Percentiles rank a stretch among this genome's conserved stretches.
phyloP scores from a whole-genome alignment of 2,797 vertebrate species.

The Thripadectes ignobilis region DNA sequence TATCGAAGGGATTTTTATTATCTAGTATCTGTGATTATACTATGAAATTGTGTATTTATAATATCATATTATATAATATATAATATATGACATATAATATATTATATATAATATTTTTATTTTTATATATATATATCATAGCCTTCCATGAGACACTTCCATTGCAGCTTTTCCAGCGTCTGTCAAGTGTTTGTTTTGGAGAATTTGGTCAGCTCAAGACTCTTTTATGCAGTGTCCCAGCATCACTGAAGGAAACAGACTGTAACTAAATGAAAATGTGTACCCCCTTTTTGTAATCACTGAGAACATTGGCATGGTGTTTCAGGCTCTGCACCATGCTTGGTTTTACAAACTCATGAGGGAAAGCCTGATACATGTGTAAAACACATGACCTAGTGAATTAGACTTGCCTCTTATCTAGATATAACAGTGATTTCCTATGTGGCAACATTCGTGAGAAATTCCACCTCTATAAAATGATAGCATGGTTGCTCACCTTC shows the following conservation, averaged over 20 bases:
- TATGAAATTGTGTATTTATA: not conserved
- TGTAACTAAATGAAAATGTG: not conserved
- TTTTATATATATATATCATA: no score
- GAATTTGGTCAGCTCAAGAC: not conserved
- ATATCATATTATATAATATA: no score
- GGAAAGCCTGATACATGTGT: not conserved
- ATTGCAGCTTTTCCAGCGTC: not conserved
- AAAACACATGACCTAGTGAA: not conserved
- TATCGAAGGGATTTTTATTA: not conserved
- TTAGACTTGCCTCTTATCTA: not conserved
- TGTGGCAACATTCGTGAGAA: not conserved
- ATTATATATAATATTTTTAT: no score
- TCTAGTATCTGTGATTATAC: not conserved
- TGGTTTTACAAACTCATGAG: not conserved
- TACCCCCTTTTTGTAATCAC: not conserved
- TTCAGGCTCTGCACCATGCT: not conserved
- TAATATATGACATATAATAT: no score
- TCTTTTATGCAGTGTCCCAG: not conserved
- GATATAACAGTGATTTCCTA: not conserved
- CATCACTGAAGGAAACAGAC: not conserved
- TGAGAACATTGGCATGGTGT: not conserved
- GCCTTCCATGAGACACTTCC: not conserved
- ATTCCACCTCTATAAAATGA: not conserved
- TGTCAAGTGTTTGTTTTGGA: not conserved
- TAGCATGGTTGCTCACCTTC: not conserved